Conservation (phyloP, 2,797 vertebrate species). For the Cirrhinus mrigala region DNA sequence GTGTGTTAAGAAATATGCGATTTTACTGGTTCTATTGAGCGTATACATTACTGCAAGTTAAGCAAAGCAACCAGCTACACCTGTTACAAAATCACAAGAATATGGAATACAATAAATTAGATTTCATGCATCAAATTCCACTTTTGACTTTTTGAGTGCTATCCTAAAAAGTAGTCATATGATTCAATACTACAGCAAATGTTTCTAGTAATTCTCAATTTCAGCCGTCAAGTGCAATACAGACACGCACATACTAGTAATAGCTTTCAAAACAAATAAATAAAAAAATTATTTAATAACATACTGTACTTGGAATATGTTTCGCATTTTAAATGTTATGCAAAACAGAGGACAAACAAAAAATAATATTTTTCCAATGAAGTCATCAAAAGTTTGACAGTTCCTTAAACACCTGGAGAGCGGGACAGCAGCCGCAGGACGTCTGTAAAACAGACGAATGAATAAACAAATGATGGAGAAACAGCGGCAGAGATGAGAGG, state of each 20-base stretch:
- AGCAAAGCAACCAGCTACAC: constrained; percentile 2
- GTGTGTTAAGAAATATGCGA: not conserved
- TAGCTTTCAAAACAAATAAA: not conserved
- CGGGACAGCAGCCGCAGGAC: constrained; percentile 46
- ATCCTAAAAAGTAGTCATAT: not conserved
- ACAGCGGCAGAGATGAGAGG: constrained; percentile 70
- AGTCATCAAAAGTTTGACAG: constrained; percentile 51
- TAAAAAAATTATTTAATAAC: not conserved
- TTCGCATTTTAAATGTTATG: constrained; percentile 15
- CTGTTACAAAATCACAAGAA: constrained; percentile 22
- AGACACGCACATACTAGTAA: not conserved
- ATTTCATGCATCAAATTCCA: not conserved
- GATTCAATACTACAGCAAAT: not conserved
- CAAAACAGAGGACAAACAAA: constrained; percentile 3
- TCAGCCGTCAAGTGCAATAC: not conserved
- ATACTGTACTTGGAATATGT: constrained; percentile 3
- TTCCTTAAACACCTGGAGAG: constrained; percentile 55
- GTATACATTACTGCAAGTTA: not conserved
- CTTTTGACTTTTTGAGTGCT: not conserved
- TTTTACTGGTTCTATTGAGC: not conserved
- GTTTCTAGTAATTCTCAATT: not conserved
- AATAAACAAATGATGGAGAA: constrained; percentile 58
- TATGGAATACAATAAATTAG: not conserved
- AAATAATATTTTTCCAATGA: constrained; percentile 6
- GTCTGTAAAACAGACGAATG: constrained; percentile 58